Conservation (phyloP, 2,888 invertebrate genomes). For the Podotricha telesiphe region DNA sequence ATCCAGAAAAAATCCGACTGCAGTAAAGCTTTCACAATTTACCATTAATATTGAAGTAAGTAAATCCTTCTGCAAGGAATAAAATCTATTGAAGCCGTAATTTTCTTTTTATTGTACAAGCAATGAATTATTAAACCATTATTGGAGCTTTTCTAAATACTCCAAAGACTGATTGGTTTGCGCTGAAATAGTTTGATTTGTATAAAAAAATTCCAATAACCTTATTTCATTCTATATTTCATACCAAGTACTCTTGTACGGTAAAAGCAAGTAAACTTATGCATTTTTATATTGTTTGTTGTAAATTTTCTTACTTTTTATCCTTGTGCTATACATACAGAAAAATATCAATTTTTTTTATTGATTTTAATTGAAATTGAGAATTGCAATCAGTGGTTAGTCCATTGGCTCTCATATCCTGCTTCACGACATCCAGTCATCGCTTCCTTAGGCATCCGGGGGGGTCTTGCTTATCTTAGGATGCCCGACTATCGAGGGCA, state of each 20-base stretch:
- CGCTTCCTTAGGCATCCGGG: no score
- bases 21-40: constrained; percentile 24
- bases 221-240: background rate
- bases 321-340: no score
- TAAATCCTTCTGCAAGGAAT: constrained; percentile 21
- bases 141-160: constrained; percentile 20
- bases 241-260: background rate
- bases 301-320: no score
- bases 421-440: no score
- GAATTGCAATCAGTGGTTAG: no score
- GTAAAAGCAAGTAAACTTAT: no score
- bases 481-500: no score
- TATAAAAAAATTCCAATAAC: background rate
- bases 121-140: constrained; percentile 27
- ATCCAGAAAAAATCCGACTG: constrained; percentile 9
- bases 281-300: no score
- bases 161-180: constrained; percentile 22
- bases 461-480: no score
- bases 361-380: no score
- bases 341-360: no score
- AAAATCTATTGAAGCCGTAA: constrained; percentile 24
- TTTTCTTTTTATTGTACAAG: constrained; percentile 21
- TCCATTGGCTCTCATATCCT: no score
- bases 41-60: constrained; percentile 26
- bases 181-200: constrained; percentile 6